Evolutionary conservation across 2,113 vertebrate genomes (phyloP).

Genomic region (Hiodon tergisus): DNA sequence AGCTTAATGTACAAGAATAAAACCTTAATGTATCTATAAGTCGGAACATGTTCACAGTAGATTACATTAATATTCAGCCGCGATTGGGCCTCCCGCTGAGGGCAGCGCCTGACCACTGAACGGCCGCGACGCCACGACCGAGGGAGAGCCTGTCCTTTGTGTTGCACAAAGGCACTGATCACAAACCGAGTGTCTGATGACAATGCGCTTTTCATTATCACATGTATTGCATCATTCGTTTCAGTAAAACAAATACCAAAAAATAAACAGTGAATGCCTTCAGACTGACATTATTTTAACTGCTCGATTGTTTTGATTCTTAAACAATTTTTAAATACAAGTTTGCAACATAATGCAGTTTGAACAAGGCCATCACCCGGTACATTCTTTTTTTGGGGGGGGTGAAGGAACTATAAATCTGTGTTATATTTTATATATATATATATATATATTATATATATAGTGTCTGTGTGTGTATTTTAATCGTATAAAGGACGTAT

Average conservation of each 20-base stretch:
- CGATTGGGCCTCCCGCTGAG: too few relatives aligned
- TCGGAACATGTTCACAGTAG: too few relatives aligned
- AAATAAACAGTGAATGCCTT: too few relatives aligned
- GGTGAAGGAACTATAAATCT: too few relatives aligned
- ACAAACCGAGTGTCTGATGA: conserved; percentile 13
- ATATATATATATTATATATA: too few relatives aligned
- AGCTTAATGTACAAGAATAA: too few relatives aligned
- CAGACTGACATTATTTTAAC: too few relatives aligned
- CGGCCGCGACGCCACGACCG: background rate
- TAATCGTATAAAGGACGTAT: background rate
- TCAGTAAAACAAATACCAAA: background rate
- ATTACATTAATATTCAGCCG: too few relatives aligned
- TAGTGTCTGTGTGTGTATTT: too few relatives aligned
- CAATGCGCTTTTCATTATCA: conserved; percentile 15
- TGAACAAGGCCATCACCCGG: background rate
- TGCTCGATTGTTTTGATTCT: too few relatives aligned
- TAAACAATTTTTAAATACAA: background rate
- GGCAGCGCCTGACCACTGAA: conserved; percentile 6
- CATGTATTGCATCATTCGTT: conserved; percentile 9
- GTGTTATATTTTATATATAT: background rate
- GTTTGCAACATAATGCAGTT: conserved; percentile 8
- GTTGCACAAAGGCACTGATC: conserved; percentile 31
- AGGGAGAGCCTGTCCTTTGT: conserved; percentile 31
- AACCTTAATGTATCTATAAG: too few relatives aligned
- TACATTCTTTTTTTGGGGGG: background rate